Percentiles rank a stretch among this genome's conserved stretches.
phyloP scores from a whole-genome alignment of 1,140 invertebrate genomes.

The Drosophila sulfurigaster region DNA sequence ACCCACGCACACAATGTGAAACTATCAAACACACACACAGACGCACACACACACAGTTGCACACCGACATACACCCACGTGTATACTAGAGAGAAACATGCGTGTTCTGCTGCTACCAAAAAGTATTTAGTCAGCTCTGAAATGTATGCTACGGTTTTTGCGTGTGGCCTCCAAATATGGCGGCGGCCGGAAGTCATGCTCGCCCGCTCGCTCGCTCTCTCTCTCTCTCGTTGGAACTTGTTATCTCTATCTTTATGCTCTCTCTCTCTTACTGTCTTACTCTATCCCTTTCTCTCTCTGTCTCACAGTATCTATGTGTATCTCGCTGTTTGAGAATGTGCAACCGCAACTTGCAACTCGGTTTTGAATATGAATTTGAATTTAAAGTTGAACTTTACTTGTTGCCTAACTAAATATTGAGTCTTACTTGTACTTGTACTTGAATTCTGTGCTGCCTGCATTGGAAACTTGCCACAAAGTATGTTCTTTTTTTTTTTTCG shows the following conservation, averaged over 20 bases:
- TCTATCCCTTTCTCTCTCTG: constrained; percentile 28
- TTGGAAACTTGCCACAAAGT: constrained; percentile 58
- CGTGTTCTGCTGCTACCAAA: constrained; percentile 14
- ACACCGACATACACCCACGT: constrained; percentile 29
- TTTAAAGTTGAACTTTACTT: constrained; percentile 63
- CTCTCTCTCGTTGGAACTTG: constrained; percentile 32
- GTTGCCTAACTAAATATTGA: constrained; percentile 52
- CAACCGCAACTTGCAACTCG: constrained; percentile 59
- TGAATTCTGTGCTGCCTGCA: constrained; percentile 61
- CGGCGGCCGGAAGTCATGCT: constrained; percentile 39
- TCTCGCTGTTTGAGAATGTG: constrained; percentile 39
- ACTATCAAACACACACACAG: constrained; percentile 19
- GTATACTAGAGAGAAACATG: background rate
- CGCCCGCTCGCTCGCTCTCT: constrained; percentile 40
- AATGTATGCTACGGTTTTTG: constrained; percentile 63
- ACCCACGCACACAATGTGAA: constrained; percentile 3
- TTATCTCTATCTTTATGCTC: constrained; percentile 3
- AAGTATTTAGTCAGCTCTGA: constrained; percentile 53
- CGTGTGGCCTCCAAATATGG: constrained; percentile 28
- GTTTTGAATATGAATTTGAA: constrained; percentile 63
- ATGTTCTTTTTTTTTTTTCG: constrained; percentile 9
- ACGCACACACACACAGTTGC: constrained; percentile 8
- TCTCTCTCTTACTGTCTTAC: constrained; percentile 19
- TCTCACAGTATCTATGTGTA: constrained; percentile 41
- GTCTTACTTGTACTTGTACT: constrained; percentile 21